These are phyloP conservation scores for Chrysotoxum bicinctum DNA, from an alignment of 2,888 invertebrate species.

Conservation along the genomic window DNA sequence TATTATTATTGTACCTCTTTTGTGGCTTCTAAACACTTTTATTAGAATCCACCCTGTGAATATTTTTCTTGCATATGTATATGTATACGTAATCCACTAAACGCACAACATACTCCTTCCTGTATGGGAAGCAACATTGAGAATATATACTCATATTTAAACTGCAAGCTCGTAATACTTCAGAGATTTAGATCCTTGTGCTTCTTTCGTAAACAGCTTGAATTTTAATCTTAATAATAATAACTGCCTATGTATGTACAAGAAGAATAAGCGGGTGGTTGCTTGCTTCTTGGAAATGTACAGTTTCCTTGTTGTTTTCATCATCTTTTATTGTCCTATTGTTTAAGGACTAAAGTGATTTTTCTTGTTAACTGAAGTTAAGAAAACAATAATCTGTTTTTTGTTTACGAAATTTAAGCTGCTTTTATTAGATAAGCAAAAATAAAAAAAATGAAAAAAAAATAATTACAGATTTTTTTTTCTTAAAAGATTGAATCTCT, in stretches of 20 bases:
- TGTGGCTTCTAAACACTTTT: too few species aligned
- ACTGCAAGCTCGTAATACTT: neutral
- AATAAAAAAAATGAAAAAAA: neutral
- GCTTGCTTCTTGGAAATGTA: neutral
- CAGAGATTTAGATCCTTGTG: neutral
- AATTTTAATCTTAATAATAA: slow-evolving; percentile 12
- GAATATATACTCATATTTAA: neutral
- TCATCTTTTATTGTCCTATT: slow-evolving; percentile 11
- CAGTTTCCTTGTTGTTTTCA: slow-evolving; percentile 7
- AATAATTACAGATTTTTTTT: neutral
- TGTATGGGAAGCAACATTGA: neutral
- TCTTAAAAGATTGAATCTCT: neutral
- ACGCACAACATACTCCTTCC: neutral
- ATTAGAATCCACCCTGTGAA: too few species aligned
- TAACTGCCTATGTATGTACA: neutral
- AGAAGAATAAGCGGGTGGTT: neutral
- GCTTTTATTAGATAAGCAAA: neutral
- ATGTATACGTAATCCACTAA: too few species aligned
- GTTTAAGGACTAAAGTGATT: neutral
- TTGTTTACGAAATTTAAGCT: neutral
- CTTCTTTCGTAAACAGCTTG: neutral
- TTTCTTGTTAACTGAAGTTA: slow-evolving; percentile 18
- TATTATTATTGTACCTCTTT: too few species aligned
- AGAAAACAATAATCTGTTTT: neutral
- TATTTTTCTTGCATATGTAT: too few species aligned